Percentiles rank a stretch among this genome's conserved stretches.
Evolutionary conservation across 2,797 vertebrate genomes (phyloP).

Genomic region (Spinus olivaceus): DNA sequence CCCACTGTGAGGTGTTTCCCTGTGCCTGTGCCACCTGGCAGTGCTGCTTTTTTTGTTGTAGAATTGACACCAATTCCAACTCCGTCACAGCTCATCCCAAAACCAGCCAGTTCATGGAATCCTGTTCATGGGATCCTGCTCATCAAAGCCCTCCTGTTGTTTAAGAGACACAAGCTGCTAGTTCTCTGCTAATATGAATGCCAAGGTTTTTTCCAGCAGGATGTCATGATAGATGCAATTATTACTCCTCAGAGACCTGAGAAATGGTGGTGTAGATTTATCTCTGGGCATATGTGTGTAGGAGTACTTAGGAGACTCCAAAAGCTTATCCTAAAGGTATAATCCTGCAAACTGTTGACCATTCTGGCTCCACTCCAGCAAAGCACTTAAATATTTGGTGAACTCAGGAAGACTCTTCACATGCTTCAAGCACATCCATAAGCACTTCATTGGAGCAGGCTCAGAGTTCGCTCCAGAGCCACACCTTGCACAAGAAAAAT

Average conservation of each 20-base stretch:
- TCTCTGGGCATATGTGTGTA: background rate
- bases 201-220: background rate
- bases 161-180: background rate
- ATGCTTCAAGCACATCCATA: background rate
- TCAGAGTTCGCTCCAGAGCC: background rate
- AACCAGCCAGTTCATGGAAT: background rate
- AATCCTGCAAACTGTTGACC: background rate
- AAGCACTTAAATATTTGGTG: constrained; percentile 30
- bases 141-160: background rate
- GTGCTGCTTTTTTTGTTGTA: background rate
- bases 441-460: background rate
- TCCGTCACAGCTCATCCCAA: background rate
- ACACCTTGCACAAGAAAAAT: background rate
- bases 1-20: background rate
- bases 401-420: background rate
- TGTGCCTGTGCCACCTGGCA: background rate
- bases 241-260: background rate
- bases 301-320: background rate
- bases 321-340: constrained; percentile 9
- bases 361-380: constrained; percentile 18
- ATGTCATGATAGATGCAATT: background rate
- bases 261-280: background rate
- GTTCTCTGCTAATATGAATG: background rate
- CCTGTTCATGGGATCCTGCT: background rate
- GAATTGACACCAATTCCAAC: background rate